A percentile compares a stretch with the other conserved stretches of the same genome.
phyloP scores from a whole-genome alignment of 2,113 vertebrate species.

The Hylia prasina region DNA sequence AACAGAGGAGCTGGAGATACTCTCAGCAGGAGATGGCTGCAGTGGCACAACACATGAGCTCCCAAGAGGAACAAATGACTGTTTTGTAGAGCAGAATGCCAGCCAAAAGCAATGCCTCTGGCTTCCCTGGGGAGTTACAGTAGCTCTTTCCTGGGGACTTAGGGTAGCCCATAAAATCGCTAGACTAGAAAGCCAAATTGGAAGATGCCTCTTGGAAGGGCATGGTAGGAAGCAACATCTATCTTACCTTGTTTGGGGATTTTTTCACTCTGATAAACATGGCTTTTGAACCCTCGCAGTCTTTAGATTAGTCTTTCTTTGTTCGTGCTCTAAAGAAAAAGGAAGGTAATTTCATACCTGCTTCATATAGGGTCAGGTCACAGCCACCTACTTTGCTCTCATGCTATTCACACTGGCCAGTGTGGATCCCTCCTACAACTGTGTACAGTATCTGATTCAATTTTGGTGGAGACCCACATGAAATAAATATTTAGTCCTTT shows the following conservation, averaged over 20 bases:
- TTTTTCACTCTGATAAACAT: neutral
- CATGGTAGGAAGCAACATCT: neutral
- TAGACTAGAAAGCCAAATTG: neutral
- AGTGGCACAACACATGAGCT: fast-evolving
- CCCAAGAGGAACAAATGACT: neutral
- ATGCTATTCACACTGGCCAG: neutral
- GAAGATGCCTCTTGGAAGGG: neutral
- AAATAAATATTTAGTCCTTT: neutral
- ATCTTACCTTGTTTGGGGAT: neutral
- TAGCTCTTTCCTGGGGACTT: neutral
- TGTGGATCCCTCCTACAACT: neutral
- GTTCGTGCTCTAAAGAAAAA: neutral
- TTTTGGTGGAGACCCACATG: neutral
- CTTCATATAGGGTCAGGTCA: neutral
- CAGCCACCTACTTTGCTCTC: neutral
- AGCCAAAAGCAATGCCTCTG: neutral
- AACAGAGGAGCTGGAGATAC: neutral
- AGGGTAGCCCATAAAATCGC: neutral
- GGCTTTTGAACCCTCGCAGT: neutral
- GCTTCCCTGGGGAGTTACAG: neutral
- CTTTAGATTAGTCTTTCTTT: neutral
- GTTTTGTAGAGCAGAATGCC: neutral
- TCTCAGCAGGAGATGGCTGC: neutral
- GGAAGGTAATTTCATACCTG: neutral
- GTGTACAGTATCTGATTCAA: neutral